Evolutionary conservation across 2,888 invertebrate genomes (phyloP).

Genomic region (Lydus trimaculatus): DNA sequence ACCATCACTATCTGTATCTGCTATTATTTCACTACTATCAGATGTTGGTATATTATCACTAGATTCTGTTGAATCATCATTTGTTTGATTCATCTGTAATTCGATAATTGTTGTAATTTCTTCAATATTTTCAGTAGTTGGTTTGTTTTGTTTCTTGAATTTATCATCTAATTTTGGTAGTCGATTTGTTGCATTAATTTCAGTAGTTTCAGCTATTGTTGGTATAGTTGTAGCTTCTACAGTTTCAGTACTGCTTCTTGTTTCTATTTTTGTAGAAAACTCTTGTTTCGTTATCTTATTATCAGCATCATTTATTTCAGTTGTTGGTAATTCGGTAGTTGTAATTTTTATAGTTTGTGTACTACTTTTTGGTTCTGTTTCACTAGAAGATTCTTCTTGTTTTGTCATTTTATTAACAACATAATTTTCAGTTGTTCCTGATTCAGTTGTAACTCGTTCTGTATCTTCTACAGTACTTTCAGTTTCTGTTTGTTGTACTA

Average conservation of each 20-base stretch:
- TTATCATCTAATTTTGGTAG: not conserved
- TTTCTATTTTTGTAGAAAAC: conserved; percentile 17
- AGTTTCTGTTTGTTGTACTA: conserved; percentile 7
- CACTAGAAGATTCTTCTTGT: no score
- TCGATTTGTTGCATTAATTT: not conserved
- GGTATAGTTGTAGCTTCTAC: not conserved
- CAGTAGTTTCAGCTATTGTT: not conserved
- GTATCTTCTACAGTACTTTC: conserved; percentile 18
- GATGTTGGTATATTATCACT: conserved; percentile 54
- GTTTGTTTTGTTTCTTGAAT: not conserved
- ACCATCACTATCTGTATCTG: conserved; percentile 54
- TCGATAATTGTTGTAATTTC: conserved; percentile 21
- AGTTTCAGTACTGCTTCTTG: not conserved
- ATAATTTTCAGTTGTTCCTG: conserved; percentile 17
- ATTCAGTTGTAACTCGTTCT: conserved; percentile 17
- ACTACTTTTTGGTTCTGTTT: conserved; percentile 16
- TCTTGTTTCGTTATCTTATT: conserved; percentile 29
- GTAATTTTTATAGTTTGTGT: conserved; percentile 5
- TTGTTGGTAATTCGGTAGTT: conserved; percentile 14
- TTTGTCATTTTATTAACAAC: no score
- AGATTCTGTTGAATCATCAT: conserved; percentile 32
- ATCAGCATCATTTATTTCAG: no score
- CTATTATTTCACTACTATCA: conserved; percentile 49
- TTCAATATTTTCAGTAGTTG: conserved; percentile 12
- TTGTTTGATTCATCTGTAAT: conserved; percentile 27